These are phyloP conservation scores for Mormyrops boulengeri DNA, from an alignment of 2,797 vertebrate species.

Conservation along the genomic window DNA sequence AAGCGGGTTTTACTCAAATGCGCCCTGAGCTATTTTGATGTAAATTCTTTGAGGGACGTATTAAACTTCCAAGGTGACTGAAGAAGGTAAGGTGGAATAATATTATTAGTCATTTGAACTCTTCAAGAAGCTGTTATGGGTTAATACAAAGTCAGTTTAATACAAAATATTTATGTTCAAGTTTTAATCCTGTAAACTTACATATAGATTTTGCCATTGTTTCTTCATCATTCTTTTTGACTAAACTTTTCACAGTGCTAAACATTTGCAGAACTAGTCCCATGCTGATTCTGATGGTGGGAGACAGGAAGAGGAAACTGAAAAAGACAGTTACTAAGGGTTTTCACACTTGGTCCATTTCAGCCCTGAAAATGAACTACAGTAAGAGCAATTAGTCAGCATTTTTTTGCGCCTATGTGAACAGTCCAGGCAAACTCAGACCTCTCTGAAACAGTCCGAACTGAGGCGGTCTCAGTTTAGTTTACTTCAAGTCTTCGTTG, in stretches of 20 bases:
- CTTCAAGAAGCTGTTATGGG: not conserved
- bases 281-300: not conserved
- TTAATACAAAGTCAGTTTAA: not conserved
- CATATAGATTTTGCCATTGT: not conserved
- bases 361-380: not conserved
- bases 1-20: not conserved
- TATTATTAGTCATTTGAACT: not conserved
- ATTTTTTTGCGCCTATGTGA: not conserved
- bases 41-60: not conserved
- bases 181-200: not conserved
- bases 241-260: not conserved
- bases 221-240: not conserved
- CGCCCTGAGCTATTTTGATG: not conserved
- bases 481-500: not conserved
- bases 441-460: not conserved
- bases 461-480: not conserved
- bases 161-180: not conserved
- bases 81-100: not conserved
- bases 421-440: not conserved
- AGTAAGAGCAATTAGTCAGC: not conserved
- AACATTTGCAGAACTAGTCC: not conserved
- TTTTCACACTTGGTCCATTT: not conserved
- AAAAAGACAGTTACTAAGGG: not conserved
- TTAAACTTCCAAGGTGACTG: not conserved
- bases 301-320: not conserved